Evolutionary conservation across 2,888 invertebrate genomes (phyloP).

Genomic region (Leptinotarsa rubiginosa): DNA sequence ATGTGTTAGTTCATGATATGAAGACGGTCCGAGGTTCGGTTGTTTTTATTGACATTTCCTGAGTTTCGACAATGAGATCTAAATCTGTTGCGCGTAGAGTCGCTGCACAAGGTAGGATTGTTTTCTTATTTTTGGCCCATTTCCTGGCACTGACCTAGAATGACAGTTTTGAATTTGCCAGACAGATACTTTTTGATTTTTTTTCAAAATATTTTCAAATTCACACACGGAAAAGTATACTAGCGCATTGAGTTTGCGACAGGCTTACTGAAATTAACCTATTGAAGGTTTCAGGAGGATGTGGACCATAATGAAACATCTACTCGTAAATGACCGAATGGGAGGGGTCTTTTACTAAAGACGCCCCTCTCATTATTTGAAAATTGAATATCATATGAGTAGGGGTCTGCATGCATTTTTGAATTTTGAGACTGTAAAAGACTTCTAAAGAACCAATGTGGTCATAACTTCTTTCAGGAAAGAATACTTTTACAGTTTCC

Average conservation of each 20-base stretch:
- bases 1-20: slow-evolving; percentile 58
- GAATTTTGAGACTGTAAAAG: too few species aligned
- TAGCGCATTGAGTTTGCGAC: too few species aligned
- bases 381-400: not conserved
- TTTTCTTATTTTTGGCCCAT: slow-evolving; percentile 24
- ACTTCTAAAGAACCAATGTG: too few species aligned
- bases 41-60: slow-evolving; percentile 43
- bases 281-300: too few species aligned
- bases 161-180: not conserved
- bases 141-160: slow-evolving; percentile 7
- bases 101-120: slow-evolving; percentile 75
- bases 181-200: not conserved
- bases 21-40: slow-evolving; percentile 49
- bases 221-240: too few species aligned
- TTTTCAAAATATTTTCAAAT: not conserved
- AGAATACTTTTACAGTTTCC: too few species aligned
- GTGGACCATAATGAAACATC: too few species aligned
- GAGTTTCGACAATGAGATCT: slow-evolving; percentile 73
- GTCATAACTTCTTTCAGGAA: too few species aligned
- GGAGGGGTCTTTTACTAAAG: slow-evolving; percentile 5
- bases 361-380: not conserved
- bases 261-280: too few species aligned
- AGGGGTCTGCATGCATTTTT: too few species aligned
- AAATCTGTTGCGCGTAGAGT: slow-evolving; percentile 79
- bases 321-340: slow-evolving; percentile 2